Base-by-base conservation (phyloP, 92 coral and sea anemone species). In the Epizoanthus fatuus region DNA sequence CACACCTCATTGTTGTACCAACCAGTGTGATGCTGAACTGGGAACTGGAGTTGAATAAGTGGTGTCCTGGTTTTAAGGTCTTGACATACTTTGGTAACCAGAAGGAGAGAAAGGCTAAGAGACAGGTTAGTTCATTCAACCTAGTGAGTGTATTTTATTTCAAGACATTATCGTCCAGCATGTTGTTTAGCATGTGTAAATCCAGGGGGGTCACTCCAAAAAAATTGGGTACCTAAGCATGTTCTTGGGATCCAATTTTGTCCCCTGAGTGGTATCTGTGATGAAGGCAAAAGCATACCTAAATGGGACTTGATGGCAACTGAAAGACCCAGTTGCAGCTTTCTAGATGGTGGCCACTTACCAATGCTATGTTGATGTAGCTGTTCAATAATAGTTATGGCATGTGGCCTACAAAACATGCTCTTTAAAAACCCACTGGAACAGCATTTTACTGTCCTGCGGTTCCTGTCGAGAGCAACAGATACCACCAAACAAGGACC, bases 11-110 rank as follows among this genome's bases (percentile, higher is more conserved):
- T 51, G 99, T 96, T 1, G 99, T 96, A 7, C 99, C 99, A 4
- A 96, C 99, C 20, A 94, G 98, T 69, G 99, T 96, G 32, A 94
- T 96, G 99, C 76, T 96, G 7, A 96, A 96, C 89, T 96, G 99
- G 99, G 99, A 96, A 77, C 72, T 96, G 81, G 99, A 96, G 89
- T 91, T 96, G 74, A 96, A 96, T 90, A 96, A 94, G 57, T 96
- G 99, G 99, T 92, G 98, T 63, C 99, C 99, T 44, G 98, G 98
- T 1, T 96, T 96, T 72, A 96, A 96, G 86, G 93, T 96, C 60
- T 88, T 96, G 74, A 96, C 99, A 45, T 96, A 96, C 68, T 96
- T 92, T 87, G 99, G 99, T 7, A 96, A 85, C 68, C 99, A 96
- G 75, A 96, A 96, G 65, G 99, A 96, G 79, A 86, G 99, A 59